Evolutionary conservation across 1,140 invertebrate genomes (phyloP), one percentile per base, ranked within the genome.

Genomic region (Panulirus ornatus): DNA sequence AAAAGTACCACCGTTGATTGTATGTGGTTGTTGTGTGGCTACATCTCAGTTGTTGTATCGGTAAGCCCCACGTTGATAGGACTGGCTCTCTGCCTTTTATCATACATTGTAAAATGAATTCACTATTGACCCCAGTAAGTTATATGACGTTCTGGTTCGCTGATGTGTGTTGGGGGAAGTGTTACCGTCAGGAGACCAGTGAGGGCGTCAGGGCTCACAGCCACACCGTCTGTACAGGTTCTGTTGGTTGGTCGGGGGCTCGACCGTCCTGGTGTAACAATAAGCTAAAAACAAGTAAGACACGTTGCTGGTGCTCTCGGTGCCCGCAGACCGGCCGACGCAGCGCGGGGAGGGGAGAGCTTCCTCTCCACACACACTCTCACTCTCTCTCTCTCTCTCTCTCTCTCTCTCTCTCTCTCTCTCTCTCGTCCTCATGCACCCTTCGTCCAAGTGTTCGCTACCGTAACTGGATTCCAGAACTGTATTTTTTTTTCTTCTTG

Each of bases 351-450:
- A n/a, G n/a, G n/a, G n/a, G 30, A 34, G 9, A 11, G 9, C 27
- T 73, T 73, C 70, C 11, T 27, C 42, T 36, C 16, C 70, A 38
- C 34, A 19, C 34, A 38, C 70, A 19, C 34, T 36, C 70, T 11
- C 34, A 16, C 70, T 36, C 34, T 73, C 70, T 47, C 19, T 79
- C 44, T 47, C 19, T 79, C 44, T n/a, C 44, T 79, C 19, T n/a
- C 30, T 22, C 51, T 58, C 47, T 63, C 51, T 63, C 34, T 83
- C 79, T 63, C 27, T 79, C 76, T 47, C 40, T 79, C 76, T 27
- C 27, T 71, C 16, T 19, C 30, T 71, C 30, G 8, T 71, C 27
- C 70, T 27, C 27, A 8, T 34, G 6, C 30, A 8, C 30, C 30
- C 30, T 71, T 8, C 70, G 6, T 71, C 14, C 30, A 9, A 9